Conservation (phyloP, 2,797 vertebrate genomes). For the Taeniopygia guttata region DNA sequence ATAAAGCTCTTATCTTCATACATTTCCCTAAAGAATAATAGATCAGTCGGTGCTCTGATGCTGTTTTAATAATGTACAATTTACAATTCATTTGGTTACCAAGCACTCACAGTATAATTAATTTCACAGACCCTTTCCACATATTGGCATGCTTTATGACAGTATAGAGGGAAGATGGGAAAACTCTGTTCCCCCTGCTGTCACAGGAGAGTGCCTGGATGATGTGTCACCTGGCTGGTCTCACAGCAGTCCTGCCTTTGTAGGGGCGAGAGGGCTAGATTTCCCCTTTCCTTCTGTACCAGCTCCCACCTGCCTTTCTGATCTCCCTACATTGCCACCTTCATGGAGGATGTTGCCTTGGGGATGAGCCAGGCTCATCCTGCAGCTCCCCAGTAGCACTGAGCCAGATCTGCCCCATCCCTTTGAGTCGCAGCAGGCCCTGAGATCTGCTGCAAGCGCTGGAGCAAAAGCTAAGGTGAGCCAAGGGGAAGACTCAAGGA, state of each 20-base stretch:
- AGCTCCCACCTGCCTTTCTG: background rate
- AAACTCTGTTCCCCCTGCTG: background rate
- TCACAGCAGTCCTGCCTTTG: background rate
- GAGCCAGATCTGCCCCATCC: background rate
- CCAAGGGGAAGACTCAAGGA: background rate
- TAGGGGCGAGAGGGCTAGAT: background rate
- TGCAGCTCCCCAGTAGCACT: background rate
- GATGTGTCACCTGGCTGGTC: background rate
- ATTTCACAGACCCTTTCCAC: slow-evolving; percentile 75
- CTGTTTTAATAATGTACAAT: slow-evolving; percentile 83
- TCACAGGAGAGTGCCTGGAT: background rate
- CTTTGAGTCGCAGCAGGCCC: background rate
- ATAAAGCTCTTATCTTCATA: slow-evolving; percentile 77
- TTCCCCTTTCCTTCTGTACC: background rate
- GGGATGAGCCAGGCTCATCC: background rate
- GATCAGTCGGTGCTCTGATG: slow-evolving; percentile 77
- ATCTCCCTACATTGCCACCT: fast-evolving
- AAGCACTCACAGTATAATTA: slow-evolving; percentile 78
- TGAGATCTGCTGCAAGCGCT: background rate
- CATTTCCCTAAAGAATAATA: slow-evolving; percentile 79
- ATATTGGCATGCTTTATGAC: slow-evolving; percentile 56
- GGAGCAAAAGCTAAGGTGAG: background rate
- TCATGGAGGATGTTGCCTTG: background rate
- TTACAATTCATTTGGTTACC: slow-evolving; percentile 82
- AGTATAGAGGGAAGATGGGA: slow-evolving; percentile 2